Evolutionary conservation across 1,140 invertebrate genomes (phyloP), one percentile per base, ranked within the genome.

Genomic region (Panagrolaimus sp.): DNA sequence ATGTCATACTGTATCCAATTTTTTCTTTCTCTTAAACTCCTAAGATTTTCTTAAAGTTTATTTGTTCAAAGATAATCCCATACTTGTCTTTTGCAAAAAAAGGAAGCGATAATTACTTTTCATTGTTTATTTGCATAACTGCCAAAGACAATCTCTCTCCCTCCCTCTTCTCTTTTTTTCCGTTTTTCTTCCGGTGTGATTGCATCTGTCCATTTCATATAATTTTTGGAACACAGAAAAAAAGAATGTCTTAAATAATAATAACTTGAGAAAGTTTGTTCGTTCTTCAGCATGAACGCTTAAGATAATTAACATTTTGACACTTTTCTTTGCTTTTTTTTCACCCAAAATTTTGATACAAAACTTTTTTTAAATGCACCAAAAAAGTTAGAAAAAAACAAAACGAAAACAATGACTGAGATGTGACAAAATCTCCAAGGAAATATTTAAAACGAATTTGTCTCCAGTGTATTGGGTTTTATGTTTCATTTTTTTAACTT

Each of bases 71-170:
- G 32, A 21, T 58, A 58, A 58, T 58, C 52, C 52, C 21, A 9
- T 26, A 58, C 21, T 58, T 58, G 14, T 26, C 21, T 28, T 21
- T 21, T 28, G 28, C 28, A 26, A 28, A 26, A n/a, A 28, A 21
- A 21, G 14, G 21, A 26, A 21, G 52, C 52, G 15, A 14, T 58
- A 58, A 58, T 58, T 58, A 58, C 21, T 21, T 12, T 58, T 58
- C 52, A 58, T 58, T 58, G 52, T 58, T 58, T 58, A 58, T 58
- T 58, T 58, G 52, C 52, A 58, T 58, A 58, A 58, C 52, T 26
- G 8, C 28, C 21, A 26, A 28, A 58, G n/a, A 58, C 28, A 58
- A 58, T 28, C 17, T 58, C 21, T 21, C 52, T 12, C 17, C 17
- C 12, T 12, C 28, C 15, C 17, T n/a, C 52, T 58, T 58, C 28